Conservation (phyloP, 2,888 invertebrate species). For the Thumatha senex region DNA sequence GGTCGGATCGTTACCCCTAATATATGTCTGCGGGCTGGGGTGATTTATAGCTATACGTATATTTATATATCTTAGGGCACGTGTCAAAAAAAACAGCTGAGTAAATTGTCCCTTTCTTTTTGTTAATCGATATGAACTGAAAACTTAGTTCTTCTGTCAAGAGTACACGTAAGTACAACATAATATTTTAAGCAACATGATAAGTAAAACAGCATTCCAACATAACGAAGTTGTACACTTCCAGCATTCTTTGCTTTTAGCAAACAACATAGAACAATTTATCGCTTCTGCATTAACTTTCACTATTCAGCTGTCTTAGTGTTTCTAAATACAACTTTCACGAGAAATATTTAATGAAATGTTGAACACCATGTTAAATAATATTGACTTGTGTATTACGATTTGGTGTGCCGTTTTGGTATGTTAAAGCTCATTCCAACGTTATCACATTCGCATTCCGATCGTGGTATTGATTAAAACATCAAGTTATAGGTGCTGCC, state of each 20-base stretch:
- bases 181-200: not conserved
- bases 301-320: conserved; percentile 34
- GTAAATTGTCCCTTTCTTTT: conserved; percentile 21
- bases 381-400: conserved; percentile 8
- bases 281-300: conserved; percentile 36
- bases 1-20: conserved; percentile 17
- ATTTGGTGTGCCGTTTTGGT: not conserved
- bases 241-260: conserved; percentile 12
- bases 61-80: conserved; percentile 8
- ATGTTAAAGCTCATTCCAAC: not conserved
- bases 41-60: conserved; percentile 10
- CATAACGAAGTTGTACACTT: conserved; percentile 6
- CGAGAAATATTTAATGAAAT: conserved; percentile 33
- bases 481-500: conserved; percentile 28
- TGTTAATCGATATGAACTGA: conserved; percentile 12
- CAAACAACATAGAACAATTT: conserved; percentile 31
- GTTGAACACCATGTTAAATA: conserved; percentile 20
- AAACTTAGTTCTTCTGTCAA: no score
- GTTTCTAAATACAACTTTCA: conserved; percentile 39
- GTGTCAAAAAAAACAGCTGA: conserved; percentile 19
- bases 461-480: conserved; percentile 31
- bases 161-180: no score
- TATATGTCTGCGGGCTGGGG: conserved; percentile 16
- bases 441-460: no score
- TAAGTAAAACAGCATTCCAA: not conserved